A percentile compares a stretch with the other conserved stretches of the same genome.
phyloP scores from a whole-genome alignment of 1,140 invertebrate genomes.

The Aphidius gifuensis region DNA sequence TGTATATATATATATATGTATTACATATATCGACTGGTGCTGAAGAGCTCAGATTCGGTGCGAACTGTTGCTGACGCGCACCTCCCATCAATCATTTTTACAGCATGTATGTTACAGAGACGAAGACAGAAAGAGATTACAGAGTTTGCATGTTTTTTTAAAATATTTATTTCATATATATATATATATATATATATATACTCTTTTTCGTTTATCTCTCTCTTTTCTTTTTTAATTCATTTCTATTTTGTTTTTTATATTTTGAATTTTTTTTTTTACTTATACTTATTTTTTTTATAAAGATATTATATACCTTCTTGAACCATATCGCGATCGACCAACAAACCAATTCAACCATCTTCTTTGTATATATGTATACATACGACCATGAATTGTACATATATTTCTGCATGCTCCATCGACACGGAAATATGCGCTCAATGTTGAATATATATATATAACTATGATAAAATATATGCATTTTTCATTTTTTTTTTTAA shows the following conservation, averaged over 20 bases:
- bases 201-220: not conserved
- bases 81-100: constrained; percentile 48
- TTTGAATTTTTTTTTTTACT: constrained; percentile 4
- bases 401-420: too few species aligned
- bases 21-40: constrained; percentile 12
- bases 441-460: too few species aligned
- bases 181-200: not conserved
- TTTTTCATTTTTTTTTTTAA: too few species aligned
- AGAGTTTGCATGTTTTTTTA: not conserved
- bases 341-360: constrained; percentile 10
- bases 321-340: constrained; percentile 8
- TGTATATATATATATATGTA: constrained; percentile 11
- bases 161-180: constrained; percentile 5
- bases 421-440: too few species aligned
- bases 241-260: not conserved
- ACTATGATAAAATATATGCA: too few species aligned
- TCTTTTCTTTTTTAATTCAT: not conserved
- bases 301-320: not conserved
- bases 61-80: constrained; percentile 34
- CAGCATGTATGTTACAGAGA: constrained; percentile 15
- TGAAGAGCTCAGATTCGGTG: constrained; percentile 24
- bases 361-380: too few species aligned
- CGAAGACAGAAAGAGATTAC: constrained; percentile 4
- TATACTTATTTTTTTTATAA: not conserved
- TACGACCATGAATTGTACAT: too few species aligned